phyloP scores from a whole-genome alignment of 1,140 invertebrate genomes.

The Ooceraea biroi region DNA sequence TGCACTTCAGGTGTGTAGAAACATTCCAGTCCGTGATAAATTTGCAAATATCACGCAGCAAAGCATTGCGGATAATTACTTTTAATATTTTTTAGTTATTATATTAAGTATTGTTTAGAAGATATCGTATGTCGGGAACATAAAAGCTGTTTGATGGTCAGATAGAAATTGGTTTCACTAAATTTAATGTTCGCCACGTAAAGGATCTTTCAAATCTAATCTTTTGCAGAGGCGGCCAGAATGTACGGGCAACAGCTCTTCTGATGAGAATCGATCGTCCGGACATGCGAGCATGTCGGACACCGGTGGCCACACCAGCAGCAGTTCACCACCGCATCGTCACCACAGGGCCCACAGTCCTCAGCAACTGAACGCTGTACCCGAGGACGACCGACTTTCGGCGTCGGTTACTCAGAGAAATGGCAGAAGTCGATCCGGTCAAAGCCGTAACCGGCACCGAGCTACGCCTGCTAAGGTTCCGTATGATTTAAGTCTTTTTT shows the following conservation, averaged over 20 bases:
- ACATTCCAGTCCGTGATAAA: not conserved
- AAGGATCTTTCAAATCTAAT: conserved; percentile 18
- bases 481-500: conserved; percentile 4
- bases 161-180: not conserved
- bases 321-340: conserved; percentile 88
- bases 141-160: not conserved
- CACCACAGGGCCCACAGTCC: conserved; percentile 87
- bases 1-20: conserved; percentile 87
- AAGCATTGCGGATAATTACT: not conserved
- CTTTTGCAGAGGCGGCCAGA: conserved; percentile 90
- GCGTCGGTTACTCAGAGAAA: conserved; percentile 89
- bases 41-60: not conserved
- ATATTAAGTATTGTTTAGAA: not conserved
- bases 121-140: not conserved
- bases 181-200: conserved; percentile 17
- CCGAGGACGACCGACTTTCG: conserved; percentile 90
- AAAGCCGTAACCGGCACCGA: conserved; percentile 88
- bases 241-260: conserved; percentile 92
- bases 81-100: conserved; percentile 2
- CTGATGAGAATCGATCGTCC: conserved; percentile 95
- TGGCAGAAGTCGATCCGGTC: conserved; percentile 87
- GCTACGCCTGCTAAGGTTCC: conserved; percentile 89
- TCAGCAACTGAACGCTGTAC: conserved; percentile 88
- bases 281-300: conserved; percentile 97
- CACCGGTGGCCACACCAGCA: conserved; percentile 90